These are phyloP conservation scores for Dinothrombium tinctorium DNA, from an alignment of 1,140 invertebrate genomes.

Conservation along the genomic window DNA sequence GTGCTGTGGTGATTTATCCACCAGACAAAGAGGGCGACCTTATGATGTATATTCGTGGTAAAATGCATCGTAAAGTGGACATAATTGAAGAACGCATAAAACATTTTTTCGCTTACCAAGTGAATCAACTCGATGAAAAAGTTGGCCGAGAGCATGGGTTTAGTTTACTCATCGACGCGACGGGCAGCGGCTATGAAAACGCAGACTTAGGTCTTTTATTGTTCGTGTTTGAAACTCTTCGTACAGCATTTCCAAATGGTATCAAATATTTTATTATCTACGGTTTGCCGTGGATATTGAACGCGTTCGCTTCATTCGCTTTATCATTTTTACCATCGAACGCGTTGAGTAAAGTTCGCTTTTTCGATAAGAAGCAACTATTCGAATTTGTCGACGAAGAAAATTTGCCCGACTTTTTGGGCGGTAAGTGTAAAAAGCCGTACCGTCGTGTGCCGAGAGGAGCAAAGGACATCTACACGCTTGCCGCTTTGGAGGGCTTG, in stretches of 20 bases:
- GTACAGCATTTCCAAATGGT: slow-evolving; percentile 9
- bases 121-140: neutral
- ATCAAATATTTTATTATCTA: slow-evolving; percentile 2
- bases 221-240: slow-evolving; percentile 10
- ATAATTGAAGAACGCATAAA: slow-evolving; percentile 1
- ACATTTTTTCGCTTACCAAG: neutral
- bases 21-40: neutral
- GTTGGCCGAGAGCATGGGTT: neutral
- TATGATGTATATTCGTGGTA: slow-evolving; percentile 7
- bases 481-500: neutral
- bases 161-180: neutral
- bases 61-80: slow-evolving; percentile 5
- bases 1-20: slow-evolving; percentile 3
- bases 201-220: slow-evolving; percentile 8
- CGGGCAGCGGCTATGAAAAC: slow-evolving; percentile 4
- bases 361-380: slow-evolving; percentile 1
- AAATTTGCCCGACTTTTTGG: slow-evolving; percentile 5
- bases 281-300: slow-evolving; percentile 12
- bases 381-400: neutral
- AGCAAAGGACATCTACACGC: neutral
- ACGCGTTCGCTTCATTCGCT: slow-evolving; percentile 9
- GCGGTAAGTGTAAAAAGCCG: slow-evolving; percentile 1
- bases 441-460: slow-evolving; percentile 11
- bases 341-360: slow-evolving; percentile 2
- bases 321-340: slow-evolving; percentile 7